Percentiles rank a stretch among this genome's conserved stretches.
These are phyloP conservation scores for Trachelus tabidus DNA, from an alignment of 2,888 invertebrate species.

Conservation along the genomic window DNA sequence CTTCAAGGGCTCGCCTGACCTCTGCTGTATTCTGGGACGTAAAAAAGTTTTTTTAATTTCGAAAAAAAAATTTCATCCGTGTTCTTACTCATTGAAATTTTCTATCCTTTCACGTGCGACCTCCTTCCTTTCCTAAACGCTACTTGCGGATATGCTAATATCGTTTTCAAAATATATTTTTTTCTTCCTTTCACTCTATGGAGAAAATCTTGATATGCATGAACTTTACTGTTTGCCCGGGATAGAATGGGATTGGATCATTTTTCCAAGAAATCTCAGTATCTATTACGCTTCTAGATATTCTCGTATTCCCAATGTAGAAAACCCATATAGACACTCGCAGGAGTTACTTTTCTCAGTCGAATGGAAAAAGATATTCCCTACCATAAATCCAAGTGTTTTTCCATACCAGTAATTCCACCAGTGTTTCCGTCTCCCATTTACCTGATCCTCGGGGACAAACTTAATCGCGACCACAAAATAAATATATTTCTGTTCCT, in stretches of 20 bases:
- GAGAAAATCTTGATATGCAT: background rate
- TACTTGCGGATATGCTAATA: background rate
- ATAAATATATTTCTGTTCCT: background rate
- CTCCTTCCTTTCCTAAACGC: background rate
- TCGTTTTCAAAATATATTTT: background rate
- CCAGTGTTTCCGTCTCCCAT: background rate
- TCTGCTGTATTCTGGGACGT: background rate
- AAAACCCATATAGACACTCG: background rate
- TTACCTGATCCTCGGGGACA: background rate
- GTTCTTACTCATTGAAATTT: background rate
- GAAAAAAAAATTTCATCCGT: conserved; percentile 8
- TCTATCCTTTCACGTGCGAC: background rate
- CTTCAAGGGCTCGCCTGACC: background rate
- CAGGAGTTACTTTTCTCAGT: background rate
- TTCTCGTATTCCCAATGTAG: background rate
- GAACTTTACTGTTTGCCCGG: background rate
- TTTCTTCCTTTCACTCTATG: background rate
- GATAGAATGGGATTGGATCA: background rate
- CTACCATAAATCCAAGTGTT: background rate
- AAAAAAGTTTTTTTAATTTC: background rate
- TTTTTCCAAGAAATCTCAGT: background rate
- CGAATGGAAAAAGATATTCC: background rate
- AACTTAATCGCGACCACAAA: background rate
- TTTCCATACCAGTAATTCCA: background rate
- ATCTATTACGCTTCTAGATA: background rate